Base-by-base conservation (phyloP, 2,888 invertebrate species). In the Tupiocoris notatus region DNA sequence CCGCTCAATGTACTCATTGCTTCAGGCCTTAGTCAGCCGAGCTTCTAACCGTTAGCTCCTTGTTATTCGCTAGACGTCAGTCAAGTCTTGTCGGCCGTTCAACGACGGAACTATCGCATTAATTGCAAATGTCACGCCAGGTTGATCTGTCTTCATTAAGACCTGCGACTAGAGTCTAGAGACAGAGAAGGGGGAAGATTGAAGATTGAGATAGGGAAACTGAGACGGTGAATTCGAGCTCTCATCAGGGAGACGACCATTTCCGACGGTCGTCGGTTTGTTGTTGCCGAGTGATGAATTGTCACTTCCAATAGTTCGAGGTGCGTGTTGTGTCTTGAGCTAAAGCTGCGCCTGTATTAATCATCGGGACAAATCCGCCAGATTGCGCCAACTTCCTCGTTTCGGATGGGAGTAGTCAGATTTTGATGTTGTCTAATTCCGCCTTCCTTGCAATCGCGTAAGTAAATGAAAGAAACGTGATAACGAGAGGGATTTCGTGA, bases 101-200 rank as follows among this genome's bases (percentile, higher is more conserved):
- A 22, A 67, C 67, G 56, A 56, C 22, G 67, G 67, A 67, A 67
- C 70, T 70, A 70, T 70, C 58, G 70, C 70, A 59, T 70, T 70
- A 70, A 70, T 70, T 70, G 70, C 70, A 21, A 70, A 70, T 23
- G 70, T 70, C 67, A 24, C 22, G 57, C 67, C 57, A 23, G 70
- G 70, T 70, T 70, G 70, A 70, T 70, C 70, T 23, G 70, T 70
- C 70, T 70, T 70, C 70, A 70, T 70, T 70, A 70, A 57, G 54
- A 1, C 66, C 24, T 21, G n/a, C 2, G 59, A 16, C 3, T 18
- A 9, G 54, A 7, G 54, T 7, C 54, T 2, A 9, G 39, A 17
- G 9, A 6, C 20, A 56, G 1, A 24, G 67, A 66, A 6, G 67
- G 67, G 57, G 20, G 57, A 39, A 39, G 39, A 39, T 39, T 39